These are phyloP conservation scores for Laspeyria flexula DNA, from an alignment of 2,888 invertebrate genomes.

Conservation along the genomic window DNA sequence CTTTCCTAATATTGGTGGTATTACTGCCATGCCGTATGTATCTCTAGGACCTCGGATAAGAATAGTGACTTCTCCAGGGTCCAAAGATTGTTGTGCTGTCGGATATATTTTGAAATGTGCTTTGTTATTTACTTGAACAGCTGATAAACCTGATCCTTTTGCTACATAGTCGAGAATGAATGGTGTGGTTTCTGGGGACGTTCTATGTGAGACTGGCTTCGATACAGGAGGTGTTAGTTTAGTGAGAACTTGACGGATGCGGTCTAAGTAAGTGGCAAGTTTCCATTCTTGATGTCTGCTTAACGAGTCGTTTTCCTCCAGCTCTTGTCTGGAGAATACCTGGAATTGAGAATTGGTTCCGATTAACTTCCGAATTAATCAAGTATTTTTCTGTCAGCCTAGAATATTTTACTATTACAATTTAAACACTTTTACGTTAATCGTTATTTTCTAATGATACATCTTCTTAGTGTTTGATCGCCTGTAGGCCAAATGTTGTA, in stretches of 20 bases:
- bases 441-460: too few relatives aligned
- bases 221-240: slow-evolving; percentile 75
- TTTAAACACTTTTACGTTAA: too few relatives aligned
- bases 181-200: slow-evolving; percentile 68
- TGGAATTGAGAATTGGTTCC: slow-evolving; percentile 58
- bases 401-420: too few relatives aligned
- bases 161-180: slow-evolving; percentile 85
- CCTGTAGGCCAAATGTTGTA: too few relatives aligned
- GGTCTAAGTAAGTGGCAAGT: slow-evolving; percentile 82
- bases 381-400: not conserved
- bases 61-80: slow-evolving; percentile 79
- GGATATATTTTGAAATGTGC: slow-evolving; percentile 87
- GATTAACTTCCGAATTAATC: not conserved
- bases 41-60: slow-evolving; percentile 80
- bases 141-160: slow-evolving; percentile 86
- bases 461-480: too few relatives aligned
- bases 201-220: slow-evolving; percentile 67
- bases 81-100: slow-evolving; percentile 77
- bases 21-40: slow-evolving; percentile 74
- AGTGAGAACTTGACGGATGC: slow-evolving; percentile 75
- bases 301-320: slow-evolving; percentile 78
- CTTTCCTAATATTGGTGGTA: slow-evolving; percentile 79
- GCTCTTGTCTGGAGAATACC: slow-evolving; percentile 86
- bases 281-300: slow-evolving; percentile 85
- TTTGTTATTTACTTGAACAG: slow-evolving; percentile 84